phyloP scores from a whole-genome alignment of 2,113 vertebrate genomes.

The Macrotus californicus region DNA sequence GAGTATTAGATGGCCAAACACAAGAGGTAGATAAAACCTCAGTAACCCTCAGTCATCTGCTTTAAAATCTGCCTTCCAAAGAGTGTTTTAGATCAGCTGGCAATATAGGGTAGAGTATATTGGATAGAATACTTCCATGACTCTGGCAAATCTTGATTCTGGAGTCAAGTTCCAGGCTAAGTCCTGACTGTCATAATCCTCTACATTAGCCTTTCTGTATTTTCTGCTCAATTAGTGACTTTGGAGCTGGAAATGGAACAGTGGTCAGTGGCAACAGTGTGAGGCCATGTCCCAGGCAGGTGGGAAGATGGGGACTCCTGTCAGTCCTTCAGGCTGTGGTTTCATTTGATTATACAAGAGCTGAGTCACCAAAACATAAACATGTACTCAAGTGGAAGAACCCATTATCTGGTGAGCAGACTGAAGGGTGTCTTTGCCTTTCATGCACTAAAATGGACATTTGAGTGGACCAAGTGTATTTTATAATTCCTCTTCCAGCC shows the following conservation, averaged over 20 bases:
- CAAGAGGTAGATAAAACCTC: not conserved
- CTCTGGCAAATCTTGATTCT: not conserved
- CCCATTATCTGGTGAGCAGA: not conserved
- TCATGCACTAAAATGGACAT: not conserved
- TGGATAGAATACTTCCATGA: not conserved
- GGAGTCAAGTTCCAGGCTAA: not conserved
- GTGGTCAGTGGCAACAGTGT: not conserved
- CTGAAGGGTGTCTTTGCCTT: not conserved
- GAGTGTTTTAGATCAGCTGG: not conserved
- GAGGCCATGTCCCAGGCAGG: not conserved
- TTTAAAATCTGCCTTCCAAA: not conserved
- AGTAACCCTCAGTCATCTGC: not conserved
- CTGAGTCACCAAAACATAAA: not conserved
- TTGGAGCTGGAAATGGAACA: not conserved
- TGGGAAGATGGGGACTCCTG: not conserved
- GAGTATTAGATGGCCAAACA: not conserved
- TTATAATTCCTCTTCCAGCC: not conserved
- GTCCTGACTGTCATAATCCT: not conserved
- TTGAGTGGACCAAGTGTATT: not conserved
- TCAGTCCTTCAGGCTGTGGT: not conserved
- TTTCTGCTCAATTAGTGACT: not conserved
- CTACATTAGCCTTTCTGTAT: not conserved
- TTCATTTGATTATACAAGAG: not conserved
- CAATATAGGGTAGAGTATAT: not conserved
- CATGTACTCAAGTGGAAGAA: not conserved